These are phyloP conservation scores for Halictus ligatus DNA, from an alignment of 2,888 invertebrate species.

Conservation along the genomic window DNA sequence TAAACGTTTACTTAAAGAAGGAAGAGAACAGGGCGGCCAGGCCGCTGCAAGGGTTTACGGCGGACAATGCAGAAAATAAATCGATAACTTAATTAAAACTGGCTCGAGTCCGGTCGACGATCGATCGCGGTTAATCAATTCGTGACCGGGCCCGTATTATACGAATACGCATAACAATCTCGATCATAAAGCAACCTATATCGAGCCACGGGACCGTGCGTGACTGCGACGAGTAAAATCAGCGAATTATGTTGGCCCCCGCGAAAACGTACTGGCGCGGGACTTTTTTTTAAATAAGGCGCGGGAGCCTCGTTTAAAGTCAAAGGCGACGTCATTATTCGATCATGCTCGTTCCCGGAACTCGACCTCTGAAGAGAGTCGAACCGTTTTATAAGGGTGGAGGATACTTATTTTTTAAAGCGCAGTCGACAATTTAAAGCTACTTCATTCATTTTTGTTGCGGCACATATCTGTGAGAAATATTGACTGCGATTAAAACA, in stretches of 20 bases:
- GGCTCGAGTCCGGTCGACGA: slow-evolving; percentile 58
- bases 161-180: slow-evolving; percentile 78
- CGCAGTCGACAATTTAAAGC: background rate
- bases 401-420: background rate
- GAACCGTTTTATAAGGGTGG: background rate
- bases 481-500: too few relatives aligned
- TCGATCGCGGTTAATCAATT: slow-evolving; percentile 79
- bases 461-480: too few relatives aligned
- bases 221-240: slow-evolving; percentile 79
- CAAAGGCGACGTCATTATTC: slow-evolving; percentile 57
- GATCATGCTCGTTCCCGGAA: slow-evolving; percentile 15
- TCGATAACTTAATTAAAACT: slow-evolving; percentile 82
- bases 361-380: background rate
- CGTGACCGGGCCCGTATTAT: slow-evolving; percentile 65
- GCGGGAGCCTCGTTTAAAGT: slow-evolving; percentile 32
- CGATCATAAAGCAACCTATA: slow-evolving; percentile 78
- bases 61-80: slow-evolving; percentile 80
- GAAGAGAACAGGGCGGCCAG: background rate
- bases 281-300: slow-evolving; percentile 47
- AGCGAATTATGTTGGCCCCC: slow-evolving; percentile 66
- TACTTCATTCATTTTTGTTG: too few relatives aligned
- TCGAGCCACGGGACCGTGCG: slow-evolving; percentile 75
- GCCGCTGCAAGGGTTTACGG: slow-evolving; percentile 2
- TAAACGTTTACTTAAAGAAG: slow-evolving; percentile 68
- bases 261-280: slow-evolving; percentile 38